phyloP scores from a whole-genome alignment of 2,797 vertebrate genomes.

The Sitta carolinensis region DNA sequence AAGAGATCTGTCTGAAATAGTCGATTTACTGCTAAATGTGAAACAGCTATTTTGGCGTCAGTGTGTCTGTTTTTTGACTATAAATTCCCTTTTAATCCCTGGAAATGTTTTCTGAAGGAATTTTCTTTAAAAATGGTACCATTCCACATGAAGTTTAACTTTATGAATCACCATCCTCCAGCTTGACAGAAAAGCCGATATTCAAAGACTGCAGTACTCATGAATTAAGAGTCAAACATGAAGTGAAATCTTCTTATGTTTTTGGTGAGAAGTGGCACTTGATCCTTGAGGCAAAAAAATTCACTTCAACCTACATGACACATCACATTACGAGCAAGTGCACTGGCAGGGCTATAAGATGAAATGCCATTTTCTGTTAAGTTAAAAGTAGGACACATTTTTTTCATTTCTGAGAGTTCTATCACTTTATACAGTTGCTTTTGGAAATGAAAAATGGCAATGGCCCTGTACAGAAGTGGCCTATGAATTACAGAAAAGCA shows the following conservation, averaged over 20 bases:
- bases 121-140: background rate
- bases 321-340: background rate
- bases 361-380: background rate
- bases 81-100: slow-evolving; percentile 1
- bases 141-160: background rate
- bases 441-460: slow-evolving; percentile 20
- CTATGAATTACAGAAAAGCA: background rate
- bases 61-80: background rate
- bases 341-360: background rate
- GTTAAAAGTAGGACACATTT: background rate
- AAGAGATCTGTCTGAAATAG: background rate
- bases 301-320: slow-evolving; percentile 15
- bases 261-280: slow-evolving; percentile 27
- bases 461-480: background rate
- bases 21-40: background rate
- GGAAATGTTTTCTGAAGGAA: background rate
- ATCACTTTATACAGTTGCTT: slow-evolving; percentile 15
- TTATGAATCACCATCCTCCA: background rate
- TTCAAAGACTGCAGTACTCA: background rate
- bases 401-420: slow-evolving; percentile 10
- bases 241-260: slow-evolving; percentile 10
- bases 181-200: slow-evolving; percentile 17
- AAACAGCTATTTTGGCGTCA: slow-evolving; percentile 2
- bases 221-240: slow-evolving; percentile 23
- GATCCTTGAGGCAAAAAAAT: slow-evolving; percentile 14